These are phyloP conservation scores for Chelon auratus DNA, from an alignment of 2,797 vertebrate species.

Conservation along the genomic window DNA sequence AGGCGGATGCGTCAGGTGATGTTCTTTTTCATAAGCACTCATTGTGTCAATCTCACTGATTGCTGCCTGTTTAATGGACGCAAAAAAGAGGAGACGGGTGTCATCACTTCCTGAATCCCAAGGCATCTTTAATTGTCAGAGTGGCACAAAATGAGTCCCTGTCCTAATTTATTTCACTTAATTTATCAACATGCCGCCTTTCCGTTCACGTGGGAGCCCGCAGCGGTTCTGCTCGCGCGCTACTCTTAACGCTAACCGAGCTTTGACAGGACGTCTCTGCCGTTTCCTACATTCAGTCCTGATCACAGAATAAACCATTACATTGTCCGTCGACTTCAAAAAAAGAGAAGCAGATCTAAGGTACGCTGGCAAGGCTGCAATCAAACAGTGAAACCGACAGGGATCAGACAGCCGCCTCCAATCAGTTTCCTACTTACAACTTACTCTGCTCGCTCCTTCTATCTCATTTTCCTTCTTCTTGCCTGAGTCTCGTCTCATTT, in stretches of 20 bases:
- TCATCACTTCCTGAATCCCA: conserved; percentile 69
- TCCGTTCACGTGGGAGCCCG: conserved; percentile 40
- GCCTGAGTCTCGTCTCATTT: conserved; percentile 36
- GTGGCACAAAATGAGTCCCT: conserved; percentile 69
- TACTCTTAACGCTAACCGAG: conserved; percentile 43
- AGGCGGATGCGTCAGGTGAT: conserved; percentile 30
- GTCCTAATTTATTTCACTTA: conserved; percentile 76
- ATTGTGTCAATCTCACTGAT: conserved; percentile 80
- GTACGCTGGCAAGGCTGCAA: conserved; percentile 43
- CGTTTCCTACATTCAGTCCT: conserved; percentile 29
- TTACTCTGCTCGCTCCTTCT: conserved; percentile 25
- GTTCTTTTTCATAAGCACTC: conserved; percentile 59
- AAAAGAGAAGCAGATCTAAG: conserved; percentile 14
- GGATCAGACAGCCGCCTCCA: conserved; percentile 50
- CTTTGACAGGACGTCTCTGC: conserved; percentile 23
- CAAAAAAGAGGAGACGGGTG: conserved; percentile 60
- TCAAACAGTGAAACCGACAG: conserved; percentile 46
- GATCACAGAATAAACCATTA: conserved; percentile 42
- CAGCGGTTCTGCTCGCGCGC: conserved; percentile 28
- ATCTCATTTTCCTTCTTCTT: conserved; percentile 48
- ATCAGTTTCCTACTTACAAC: conserved; percentile 46
- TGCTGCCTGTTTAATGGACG: conserved; percentile 68
- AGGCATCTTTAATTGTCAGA: conserved; percentile 73
- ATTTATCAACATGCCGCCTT: conserved; percentile 64
- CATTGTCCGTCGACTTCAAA: conserved; percentile 41